These are phyloP conservation scores for Volucella inflata DNA, from an alignment of 2,888 invertebrate species.

Conservation along the genomic window DNA sequence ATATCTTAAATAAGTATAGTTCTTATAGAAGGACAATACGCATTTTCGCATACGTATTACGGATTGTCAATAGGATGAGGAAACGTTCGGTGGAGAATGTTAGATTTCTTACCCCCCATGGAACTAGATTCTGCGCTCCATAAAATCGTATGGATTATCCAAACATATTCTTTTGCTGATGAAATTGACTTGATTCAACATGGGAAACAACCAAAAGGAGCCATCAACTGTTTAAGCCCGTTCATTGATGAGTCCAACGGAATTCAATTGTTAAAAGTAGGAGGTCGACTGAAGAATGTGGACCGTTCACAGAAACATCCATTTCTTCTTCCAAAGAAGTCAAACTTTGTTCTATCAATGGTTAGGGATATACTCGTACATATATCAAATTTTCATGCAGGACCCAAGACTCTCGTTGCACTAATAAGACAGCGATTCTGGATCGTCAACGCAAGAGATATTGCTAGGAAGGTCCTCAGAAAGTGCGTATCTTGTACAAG, in stretches of 20 bases:
- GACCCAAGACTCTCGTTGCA: slow-evolving; percentile 54
- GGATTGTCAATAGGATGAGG: too few species aligned
- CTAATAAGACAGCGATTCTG: slow-evolving; percentile 53
- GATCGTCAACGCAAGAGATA: slow-evolving; percentile 48
- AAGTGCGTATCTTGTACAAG: slow-evolving; percentile 43
- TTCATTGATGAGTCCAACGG: slow-evolving; percentile 12
- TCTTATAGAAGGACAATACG: too few species aligned
- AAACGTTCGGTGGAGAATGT: too few species aligned
- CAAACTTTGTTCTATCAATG: background rate
- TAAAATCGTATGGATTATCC: too few species aligned
- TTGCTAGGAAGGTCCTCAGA: slow-evolving; percentile 31
- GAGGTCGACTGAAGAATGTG: slow-evolving; percentile 5
- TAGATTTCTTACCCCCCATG: too few species aligned
- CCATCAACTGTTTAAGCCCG: slow-evolving; percentile 48
- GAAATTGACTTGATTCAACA: too few species aligned
- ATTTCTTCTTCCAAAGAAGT: slow-evolving; percentile 25
- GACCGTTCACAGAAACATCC: slow-evolving; percentile 29
- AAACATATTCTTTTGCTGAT: too few species aligned
- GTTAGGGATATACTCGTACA: slow-evolving; percentile 53
- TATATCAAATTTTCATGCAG: slow-evolving; percentile 59
- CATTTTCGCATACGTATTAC: too few species aligned
- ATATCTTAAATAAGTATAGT: too few species aligned
- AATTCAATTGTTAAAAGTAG: slow-evolving; percentile 2
- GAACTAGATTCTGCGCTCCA: too few species aligned
- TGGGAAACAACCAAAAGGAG: slow-evolving; percentile 62